Percentiles rank a stretch among this genome's conserved stretches.
Conservation (phyloP, 92 coral and sea anemone species). For the Zoanthus solanderi region DNA sequence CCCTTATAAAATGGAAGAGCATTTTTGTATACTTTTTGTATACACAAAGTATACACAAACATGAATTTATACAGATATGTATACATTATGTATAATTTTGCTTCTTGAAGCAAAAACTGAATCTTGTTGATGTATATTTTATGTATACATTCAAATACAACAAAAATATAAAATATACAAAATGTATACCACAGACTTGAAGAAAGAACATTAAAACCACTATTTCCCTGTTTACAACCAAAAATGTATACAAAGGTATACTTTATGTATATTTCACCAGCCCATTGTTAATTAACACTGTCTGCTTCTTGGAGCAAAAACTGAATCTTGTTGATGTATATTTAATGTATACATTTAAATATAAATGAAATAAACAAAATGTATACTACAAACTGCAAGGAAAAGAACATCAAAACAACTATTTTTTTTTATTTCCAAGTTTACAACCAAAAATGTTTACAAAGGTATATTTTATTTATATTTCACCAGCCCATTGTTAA, state of each 20-base stretch:
- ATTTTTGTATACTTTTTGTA: no score
- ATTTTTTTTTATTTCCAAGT: background rate
- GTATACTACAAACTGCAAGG: no score
- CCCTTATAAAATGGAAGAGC: no score
- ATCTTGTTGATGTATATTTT: conserved; percentile 9
- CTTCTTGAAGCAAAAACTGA: conserved; percentile 18
- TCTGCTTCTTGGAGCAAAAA: background rate
- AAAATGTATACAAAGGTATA: conserved; percentile 23
- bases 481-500: conserved; percentile 35
- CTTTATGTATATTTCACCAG: conserved; percentile 35
- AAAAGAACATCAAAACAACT: no score
- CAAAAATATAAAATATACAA: conserved; percentile 8
- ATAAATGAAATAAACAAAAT: no score
- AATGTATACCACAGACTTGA: conserved; percentile 30
- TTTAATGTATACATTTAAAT: no score
- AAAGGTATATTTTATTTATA: conserved; percentile 28
- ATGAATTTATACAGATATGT: conserved; percentile 6
- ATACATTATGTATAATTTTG: conserved; percentile 12
- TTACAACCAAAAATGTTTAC: background rate
- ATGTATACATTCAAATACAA: conserved; percentile 6
- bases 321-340: background rate
- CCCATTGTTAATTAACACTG: conserved; percentile 25
- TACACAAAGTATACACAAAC: conserved; percentile 12
- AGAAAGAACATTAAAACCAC: conserved; percentile 2
- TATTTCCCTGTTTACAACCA: conserved; percentile 3